Percentiles rank a stretch among this genome's conserved stretches.
Evolutionary conservation across 2,113 vertebrate species (phyloP).

Genomic region (Ptilonorhynchus violaceus): DNA sequence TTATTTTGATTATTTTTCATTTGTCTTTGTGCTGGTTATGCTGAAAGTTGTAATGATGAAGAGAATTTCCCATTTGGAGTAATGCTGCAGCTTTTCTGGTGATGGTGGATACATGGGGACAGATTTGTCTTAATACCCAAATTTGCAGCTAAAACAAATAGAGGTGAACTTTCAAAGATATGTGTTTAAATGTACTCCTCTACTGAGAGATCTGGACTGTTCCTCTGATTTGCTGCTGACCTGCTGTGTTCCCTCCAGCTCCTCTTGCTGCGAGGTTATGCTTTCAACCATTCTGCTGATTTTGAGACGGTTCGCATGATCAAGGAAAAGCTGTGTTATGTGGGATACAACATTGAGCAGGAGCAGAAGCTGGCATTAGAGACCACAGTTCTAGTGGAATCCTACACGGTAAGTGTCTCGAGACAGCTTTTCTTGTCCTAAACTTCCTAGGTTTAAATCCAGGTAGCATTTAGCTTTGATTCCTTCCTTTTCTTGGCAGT

Average conservation of each 20-base stretch:
- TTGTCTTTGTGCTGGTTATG: not conserved
- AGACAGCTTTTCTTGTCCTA: not conserved
- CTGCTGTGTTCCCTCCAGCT: constrained; percentile 67
- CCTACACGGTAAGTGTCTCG: constrained; percentile 87
- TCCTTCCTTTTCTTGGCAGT: not conserved
- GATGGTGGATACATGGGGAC: not conserved
- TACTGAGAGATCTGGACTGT: not conserved
- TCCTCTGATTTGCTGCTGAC: not conserved
- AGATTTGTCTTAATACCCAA: not conserved
- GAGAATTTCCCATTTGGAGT: not conserved
- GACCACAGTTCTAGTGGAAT: constrained; percentile 97
- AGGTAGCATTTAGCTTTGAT: not conserved
- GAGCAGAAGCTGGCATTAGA: constrained; percentile 97
- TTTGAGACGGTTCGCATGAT: constrained; percentile 99
- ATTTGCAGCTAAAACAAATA: not conserved
- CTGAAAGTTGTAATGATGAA: not conserved
- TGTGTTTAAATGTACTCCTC: accelerated
- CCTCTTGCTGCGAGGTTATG: constrained; percentile 91
- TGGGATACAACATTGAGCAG: constrained; percentile 98
- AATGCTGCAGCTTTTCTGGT: not conserved
- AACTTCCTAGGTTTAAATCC: not conserved
- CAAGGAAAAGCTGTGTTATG: constrained; percentile 97
- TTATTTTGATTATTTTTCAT: not conserved
- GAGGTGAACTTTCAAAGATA: not conserved
- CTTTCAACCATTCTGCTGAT: constrained; percentile 98